phyloP scores from a whole-genome alignment of 2,113 vertebrate species.

The Columbina picui region DNA sequence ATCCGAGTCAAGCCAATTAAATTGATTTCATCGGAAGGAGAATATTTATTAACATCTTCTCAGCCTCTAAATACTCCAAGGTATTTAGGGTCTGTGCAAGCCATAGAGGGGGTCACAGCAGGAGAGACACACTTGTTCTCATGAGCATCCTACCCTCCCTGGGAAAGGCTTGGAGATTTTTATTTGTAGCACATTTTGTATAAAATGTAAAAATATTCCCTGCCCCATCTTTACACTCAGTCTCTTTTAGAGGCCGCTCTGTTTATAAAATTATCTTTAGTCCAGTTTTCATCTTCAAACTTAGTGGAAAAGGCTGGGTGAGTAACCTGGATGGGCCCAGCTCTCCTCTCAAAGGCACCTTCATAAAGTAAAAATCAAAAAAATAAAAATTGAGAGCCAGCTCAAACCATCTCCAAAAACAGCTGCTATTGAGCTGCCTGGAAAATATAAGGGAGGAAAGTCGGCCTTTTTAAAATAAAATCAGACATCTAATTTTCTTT shows the following conservation, averaged over 20 bases:
- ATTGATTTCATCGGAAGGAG: neutral
- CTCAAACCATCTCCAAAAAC: neutral
- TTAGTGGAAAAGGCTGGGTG: neutral
- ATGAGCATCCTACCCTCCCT: neutral
- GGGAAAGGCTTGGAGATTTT: neutral
- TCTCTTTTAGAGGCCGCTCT: neutral
- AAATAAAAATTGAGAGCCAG: neutral
- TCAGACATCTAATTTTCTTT: neutral
- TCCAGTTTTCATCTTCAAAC: neutral
- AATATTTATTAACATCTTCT: neutral
- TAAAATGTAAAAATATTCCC: neutral
- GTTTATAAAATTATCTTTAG: neutral
- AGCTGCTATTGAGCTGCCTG: neutral
- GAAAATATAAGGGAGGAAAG: neutral
- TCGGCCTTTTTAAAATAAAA: neutral
- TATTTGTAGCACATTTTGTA: neutral
- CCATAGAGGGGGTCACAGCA: neutral
- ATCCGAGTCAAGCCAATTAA: neutral
- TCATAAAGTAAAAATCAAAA: neutral
- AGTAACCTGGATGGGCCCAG: rapidly evolving
- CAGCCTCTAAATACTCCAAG: neutral
- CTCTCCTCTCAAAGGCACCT: neutral
- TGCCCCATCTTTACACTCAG: neutral
- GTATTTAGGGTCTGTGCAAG: neutral
- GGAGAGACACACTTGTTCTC: rapidly evolving